These are phyloP conservation scores for Caenorhabditis sp. DNA, from an alignment of 2,888 invertebrate species.

Conservation along the genomic window DNA sequence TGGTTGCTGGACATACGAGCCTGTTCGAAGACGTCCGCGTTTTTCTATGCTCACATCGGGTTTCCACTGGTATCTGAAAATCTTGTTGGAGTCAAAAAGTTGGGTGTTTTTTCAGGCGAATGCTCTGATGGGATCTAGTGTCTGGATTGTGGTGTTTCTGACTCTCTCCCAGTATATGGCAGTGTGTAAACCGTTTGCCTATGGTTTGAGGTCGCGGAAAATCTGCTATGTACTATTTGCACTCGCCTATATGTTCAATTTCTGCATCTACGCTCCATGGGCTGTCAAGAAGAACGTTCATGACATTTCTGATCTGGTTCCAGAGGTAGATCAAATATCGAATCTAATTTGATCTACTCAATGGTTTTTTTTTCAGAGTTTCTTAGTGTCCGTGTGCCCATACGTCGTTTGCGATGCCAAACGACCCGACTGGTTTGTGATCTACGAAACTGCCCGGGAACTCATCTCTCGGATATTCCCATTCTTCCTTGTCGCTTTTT, in stretches of 20 bases:
- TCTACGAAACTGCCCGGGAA: constrained; percentile 81
- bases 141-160: constrained; percentile 85
- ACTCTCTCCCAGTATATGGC: constrained; percentile 85
- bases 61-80: constrained; percentile 83
- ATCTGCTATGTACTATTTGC: constrained; percentile 75
- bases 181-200: constrained; percentile 84
- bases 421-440: constrained; percentile 75
- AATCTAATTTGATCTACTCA: not conserved
- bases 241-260: constrained; percentile 80
- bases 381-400: constrained; percentile 68
- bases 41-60: constrained; percentile 85
- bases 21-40: constrained; percentile 82
- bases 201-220: constrained; percentile 73
- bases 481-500: constrained; percentile 84
- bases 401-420: constrained; percentile 81
- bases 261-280: constrained; percentile 82
- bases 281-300: constrained; percentile 81
- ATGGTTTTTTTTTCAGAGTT: constrained; percentile 34
- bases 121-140: constrained; percentile 85
- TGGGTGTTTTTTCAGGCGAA: constrained; percentile 82
- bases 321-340: constrained; percentile 56
- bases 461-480: constrained; percentile 85
- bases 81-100: not conserved
- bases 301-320: constrained; percentile 59
- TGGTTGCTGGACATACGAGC: constrained; percentile 81